Base-by-base conservation (phyloP, 2,797 vertebrate species). In the Carduelis carduelis region DNA sequence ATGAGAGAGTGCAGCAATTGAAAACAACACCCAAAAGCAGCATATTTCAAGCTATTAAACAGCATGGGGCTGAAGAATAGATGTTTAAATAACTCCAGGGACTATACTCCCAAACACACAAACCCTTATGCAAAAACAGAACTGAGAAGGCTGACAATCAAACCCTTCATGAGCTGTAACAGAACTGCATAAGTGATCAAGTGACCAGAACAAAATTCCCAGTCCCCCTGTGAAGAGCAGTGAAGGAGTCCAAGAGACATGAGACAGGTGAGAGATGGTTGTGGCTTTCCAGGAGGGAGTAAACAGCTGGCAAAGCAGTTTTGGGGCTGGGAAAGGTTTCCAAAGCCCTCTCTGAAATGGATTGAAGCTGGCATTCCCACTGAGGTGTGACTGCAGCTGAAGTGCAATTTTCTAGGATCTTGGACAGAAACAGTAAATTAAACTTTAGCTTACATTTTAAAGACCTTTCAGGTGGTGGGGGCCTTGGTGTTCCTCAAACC, bases 281-380 rank as follows among this genome's bases (percentile, higher is more conserved):
- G 3, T 0, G 0, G n/a, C 53, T 93, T 84, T 71, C 53, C 37
- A 75, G 49, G 35, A 47, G 39, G 41, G 26, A 89, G 12, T 47
- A 89, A 89, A 91, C 20, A 80, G n/a, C 69, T 86, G 34, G 35
- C 1, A 0, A 94, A 83, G 76, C 72, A 91, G 12, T 88, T 94
- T 41, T 74, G 26, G 49, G 21, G 14, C 34, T 85, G n/a, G 19
- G 4, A 77, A 85, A 84, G 13, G 6, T 76, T 94, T 92, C 60
- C 55, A 68, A 87, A 92, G 7, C 49, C 20, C 12, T 49, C 32
- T 77, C 27, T 85, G 68, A 91, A 83, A 77, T 22, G 53, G 11
- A 91, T 53, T 60, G 53, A 92, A 93, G 44, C 43, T 80, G 87
- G 47, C 68, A 68, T 91, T 93, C 60, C 56, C 53, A 80, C 68